phyloP scores from a whole-genome alignment of 2,888 invertebrate species.

The Lithodes maja region DNA sequence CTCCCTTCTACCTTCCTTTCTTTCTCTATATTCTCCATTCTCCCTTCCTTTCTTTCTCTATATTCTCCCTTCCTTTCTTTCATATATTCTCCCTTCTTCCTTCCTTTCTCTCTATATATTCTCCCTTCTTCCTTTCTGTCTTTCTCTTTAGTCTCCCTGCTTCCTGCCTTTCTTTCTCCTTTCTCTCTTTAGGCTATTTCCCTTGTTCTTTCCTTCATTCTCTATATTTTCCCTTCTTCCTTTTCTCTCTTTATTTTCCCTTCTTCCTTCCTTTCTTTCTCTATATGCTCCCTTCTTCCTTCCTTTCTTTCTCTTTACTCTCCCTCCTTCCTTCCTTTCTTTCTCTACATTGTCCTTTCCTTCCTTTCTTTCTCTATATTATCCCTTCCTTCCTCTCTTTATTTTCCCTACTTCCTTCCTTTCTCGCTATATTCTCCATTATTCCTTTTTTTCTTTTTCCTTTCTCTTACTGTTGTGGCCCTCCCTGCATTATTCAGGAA shows the following conservation, averaged over 20 bases:
- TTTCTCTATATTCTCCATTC: background rate
- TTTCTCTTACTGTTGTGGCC: background rate
- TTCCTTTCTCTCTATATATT: background rate
- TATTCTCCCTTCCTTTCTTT: background rate
- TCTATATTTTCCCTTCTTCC: background rate
- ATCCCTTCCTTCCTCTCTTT: background rate
- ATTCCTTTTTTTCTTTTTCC: background rate
- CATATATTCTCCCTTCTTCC: background rate
- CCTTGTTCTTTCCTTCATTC: background rate
- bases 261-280: too few species aligned
- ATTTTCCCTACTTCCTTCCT: background rate
- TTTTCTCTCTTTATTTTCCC: too few species aligned
- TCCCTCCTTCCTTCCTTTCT: background rate
- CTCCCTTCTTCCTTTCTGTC: background rate
- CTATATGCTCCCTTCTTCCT: too few species aligned
- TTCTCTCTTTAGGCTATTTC: background rate
- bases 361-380: background rate
- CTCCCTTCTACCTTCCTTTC: background rate
- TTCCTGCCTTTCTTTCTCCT: background rate
- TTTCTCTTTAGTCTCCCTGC: background rate
- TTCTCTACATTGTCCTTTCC: background rate
- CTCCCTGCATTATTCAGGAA: constrained; percentile 1
- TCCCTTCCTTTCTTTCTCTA: background rate
- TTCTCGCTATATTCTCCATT: background rate
- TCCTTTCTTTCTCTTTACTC: background rate